Evolutionary conservation across 2,888 invertebrate genomes (phyloP).

Genomic region (Coelopa pilipes): DNA sequence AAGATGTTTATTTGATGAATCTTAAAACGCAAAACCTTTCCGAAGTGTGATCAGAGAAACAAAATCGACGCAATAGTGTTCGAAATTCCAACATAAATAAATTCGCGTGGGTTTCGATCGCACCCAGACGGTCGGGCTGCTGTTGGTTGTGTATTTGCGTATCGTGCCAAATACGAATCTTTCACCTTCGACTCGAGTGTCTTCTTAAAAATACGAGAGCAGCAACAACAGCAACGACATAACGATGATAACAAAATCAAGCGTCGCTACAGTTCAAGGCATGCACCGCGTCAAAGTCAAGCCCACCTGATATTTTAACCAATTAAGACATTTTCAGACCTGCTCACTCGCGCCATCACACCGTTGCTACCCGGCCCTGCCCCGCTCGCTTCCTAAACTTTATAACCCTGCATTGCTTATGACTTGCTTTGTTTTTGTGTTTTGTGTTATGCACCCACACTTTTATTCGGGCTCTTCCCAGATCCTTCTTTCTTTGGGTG

Average conservation of each 20-base stretch:
- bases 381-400: background rate
- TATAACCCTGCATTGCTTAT: background rate
- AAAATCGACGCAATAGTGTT: no score
- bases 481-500: background rate
- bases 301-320: slow-evolving; percentile 29
- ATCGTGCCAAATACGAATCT: background rate
- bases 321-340: slow-evolving; percentile 27
- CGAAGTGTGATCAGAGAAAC: no score
- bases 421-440: background rate
- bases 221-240: no score
- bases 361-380: background rate
- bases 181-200: slow-evolving; percentile 7
- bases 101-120: background rate
- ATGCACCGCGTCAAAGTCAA: background rate
- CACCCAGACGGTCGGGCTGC: background rate
- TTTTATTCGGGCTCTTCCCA: no score
- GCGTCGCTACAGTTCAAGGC: slow-evolving; percentile 9
- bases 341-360: background rate
- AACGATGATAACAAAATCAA: background rate
- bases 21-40: no score
- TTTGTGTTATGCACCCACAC: background rate
- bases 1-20: no score
- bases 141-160: no score
- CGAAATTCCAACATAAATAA: no score
- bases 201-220: slow-evolving; percentile 11